Evolutionary conservation across 2,888 invertebrate species (phyloP).

Genomic region (Athripsodes cinereus): DNA sequence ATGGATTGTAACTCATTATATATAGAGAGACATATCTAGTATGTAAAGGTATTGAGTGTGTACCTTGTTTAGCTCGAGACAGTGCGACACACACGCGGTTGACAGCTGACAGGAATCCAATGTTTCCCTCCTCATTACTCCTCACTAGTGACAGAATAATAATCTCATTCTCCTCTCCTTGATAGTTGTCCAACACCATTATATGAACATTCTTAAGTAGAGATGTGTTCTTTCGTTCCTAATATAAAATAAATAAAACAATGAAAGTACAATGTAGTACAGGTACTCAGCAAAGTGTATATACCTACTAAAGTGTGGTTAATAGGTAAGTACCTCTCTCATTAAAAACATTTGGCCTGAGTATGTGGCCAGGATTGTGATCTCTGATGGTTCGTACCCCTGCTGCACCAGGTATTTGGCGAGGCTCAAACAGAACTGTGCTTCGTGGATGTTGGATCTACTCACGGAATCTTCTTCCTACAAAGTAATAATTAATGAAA

Average conservation of each 20-base stretch:
- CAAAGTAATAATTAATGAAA: neutral
- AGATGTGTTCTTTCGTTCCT: neutral
- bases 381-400: constrained; percentile 53
- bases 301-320: neutral
- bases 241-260: neutral
- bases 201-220: constrained; percentile 42
- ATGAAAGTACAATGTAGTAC: neutral
- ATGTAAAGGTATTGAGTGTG: neutral
- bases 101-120: constrained; percentile 63
- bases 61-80: constrained; percentile 58
- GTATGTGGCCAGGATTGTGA: constrained; percentile 71
- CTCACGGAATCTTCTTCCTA: constrained; percentile 52
- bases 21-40: neutral
- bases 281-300: too few species aligned
- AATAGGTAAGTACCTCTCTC: constrained; percentile 38
- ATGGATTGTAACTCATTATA: too few species aligned
- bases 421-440: constrained; percentile 53
- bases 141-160: constrained; percentile 74
- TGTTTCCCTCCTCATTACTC: constrained; percentile 59
- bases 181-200: constrained; percentile 70
- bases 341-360: constrained; percentile 61
- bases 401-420: constrained; percentile 57
- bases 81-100: constrained; percentile 75
- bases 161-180: constrained; percentile 75
- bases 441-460: constrained; percentile 59